A percentile compares a stretch with the other conserved stretches of the same genome.
These are phyloP conservation scores for Tichodroma muraria DNA, from an alignment of 2,113 vertebrate genomes.

Conservation along the genomic window DNA sequence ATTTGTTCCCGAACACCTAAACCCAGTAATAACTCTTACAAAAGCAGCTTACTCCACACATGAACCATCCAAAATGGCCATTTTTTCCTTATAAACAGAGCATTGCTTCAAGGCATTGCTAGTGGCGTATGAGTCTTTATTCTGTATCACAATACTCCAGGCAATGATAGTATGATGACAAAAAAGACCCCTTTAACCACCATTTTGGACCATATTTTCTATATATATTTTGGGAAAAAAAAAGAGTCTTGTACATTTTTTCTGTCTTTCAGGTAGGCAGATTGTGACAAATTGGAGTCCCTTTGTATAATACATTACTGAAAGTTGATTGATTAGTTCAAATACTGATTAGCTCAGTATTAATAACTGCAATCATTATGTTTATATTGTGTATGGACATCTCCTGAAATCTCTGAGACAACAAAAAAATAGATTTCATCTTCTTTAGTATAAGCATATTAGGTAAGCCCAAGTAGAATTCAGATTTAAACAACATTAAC, in stretches of 20 bases:
- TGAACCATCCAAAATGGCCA: fast-evolving
- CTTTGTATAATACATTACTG: background rate
- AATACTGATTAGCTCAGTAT: background rate
- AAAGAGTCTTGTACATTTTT: background rate
- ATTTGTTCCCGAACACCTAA: background rate
- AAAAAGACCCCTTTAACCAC: background rate
- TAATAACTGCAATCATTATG: background rate
- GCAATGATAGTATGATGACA: background rate
- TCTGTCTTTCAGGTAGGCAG: background rate
- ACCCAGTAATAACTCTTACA: background rate
- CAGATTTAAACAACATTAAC: background rate
- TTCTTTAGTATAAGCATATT: background rate
- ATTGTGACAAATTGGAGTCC: background rate
- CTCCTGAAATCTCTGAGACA: background rate
- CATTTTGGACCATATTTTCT: background rate
- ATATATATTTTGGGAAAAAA: background rate
- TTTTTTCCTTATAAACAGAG: background rate
- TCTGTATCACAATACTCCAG: background rate
- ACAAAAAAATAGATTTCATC: background rate
- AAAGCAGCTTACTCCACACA: fast-evolving
- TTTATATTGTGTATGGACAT: background rate
- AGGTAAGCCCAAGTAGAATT: background rate
- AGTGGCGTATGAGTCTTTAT: background rate
- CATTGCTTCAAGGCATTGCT: background rate
- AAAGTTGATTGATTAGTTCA: background rate